phyloP scores from a whole-genome alignment of 2,113 vertebrate genomes.

The Dasyornis broadbenti region DNA sequence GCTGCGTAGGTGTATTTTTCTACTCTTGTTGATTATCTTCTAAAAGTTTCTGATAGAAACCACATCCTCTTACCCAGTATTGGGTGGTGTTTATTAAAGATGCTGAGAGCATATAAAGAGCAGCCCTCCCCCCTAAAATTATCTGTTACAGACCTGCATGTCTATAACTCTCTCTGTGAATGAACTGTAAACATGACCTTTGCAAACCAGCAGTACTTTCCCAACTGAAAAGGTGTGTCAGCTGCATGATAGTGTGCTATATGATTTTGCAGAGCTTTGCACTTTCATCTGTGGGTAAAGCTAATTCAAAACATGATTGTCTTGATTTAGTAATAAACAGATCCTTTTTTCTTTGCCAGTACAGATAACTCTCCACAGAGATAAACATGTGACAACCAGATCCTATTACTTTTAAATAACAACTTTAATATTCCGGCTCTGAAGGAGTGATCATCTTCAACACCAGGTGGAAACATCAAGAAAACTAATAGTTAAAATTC shows the following conservation, averaged over 20 bases:
- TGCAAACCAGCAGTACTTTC: slow-evolving; percentile 56
- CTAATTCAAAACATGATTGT: not conserved
- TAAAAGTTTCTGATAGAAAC: slow-evolving; percentile 75
- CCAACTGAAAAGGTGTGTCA: slow-evolving; percentile 28
- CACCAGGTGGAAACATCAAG: not conserved
- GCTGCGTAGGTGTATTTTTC: slow-evolving; percentile 77
- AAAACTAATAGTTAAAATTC: not conserved
- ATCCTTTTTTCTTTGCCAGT: not conserved
- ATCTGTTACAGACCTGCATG: slow-evolving; percentile 2
- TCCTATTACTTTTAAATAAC: not conserved
- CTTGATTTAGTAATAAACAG: not conserved
- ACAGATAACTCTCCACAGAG: not conserved
- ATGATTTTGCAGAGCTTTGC: slow-evolving; percentile 7
- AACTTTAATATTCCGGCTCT: not conserved
- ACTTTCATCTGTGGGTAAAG: slow-evolving; percentile 1
- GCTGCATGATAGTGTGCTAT: not conserved
- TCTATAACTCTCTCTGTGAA: slow-evolving; percentile 40
- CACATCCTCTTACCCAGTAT: slow-evolving; percentile 78
- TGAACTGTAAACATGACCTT: slow-evolving; percentile 47
- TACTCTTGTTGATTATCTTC: slow-evolving; percentile 74
- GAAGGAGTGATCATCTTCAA: not conserved
- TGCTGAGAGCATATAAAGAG: slow-evolving; percentile 45
- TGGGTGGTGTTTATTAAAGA: slow-evolving; percentile 73
- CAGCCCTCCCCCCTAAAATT: not conserved
- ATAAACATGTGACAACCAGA: not conserved